Evolutionary conservation across 1,140 invertebrate genomes (phyloP).

Genomic region (Himalopsyche phryganea): DNA sequence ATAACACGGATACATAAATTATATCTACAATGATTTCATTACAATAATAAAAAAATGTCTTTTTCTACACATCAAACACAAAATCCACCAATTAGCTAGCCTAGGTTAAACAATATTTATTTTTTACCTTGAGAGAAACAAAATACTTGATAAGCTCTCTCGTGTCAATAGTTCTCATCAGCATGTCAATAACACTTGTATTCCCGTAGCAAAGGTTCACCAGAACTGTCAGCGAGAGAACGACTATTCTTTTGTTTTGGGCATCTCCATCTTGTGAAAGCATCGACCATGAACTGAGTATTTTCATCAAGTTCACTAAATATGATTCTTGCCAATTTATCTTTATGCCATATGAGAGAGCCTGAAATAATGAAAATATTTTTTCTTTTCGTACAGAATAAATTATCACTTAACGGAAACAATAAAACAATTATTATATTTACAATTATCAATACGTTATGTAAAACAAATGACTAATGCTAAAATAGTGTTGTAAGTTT

Average conservation of each 20-base stretch:
- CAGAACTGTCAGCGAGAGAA: conserved; percentile 62
- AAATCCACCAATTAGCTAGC: no score
- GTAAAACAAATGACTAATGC: no score
- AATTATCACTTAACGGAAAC: no score
- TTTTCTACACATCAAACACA: no score
- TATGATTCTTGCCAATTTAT: conserved; percentile 69
- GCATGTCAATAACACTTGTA: conserved; percentile 60
- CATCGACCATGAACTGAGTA: conserved; percentile 59
- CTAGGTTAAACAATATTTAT: no score
- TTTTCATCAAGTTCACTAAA: conserved; percentile 58
- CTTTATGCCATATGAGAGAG: conserved; percentile 67
- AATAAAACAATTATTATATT: no score
- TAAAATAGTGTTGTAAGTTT: no score
- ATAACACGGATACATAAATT: no score
- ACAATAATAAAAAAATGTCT: no score
- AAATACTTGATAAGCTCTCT: conserved; percentile 59
- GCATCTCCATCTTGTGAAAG: conserved; percentile 47
- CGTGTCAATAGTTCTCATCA: conserved; percentile 62
- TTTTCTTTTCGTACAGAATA: neutral
- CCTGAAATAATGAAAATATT: conserved; percentile 42
- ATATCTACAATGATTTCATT: no score
- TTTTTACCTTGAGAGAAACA: conserved; percentile 53
- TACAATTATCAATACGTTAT: no score
- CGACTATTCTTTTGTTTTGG: conserved; percentile 47
- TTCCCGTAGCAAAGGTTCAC: conserved; percentile 71